Conservation (phyloP, 2,113 vertebrate species). For the Hipposideros armiger region DNA sequence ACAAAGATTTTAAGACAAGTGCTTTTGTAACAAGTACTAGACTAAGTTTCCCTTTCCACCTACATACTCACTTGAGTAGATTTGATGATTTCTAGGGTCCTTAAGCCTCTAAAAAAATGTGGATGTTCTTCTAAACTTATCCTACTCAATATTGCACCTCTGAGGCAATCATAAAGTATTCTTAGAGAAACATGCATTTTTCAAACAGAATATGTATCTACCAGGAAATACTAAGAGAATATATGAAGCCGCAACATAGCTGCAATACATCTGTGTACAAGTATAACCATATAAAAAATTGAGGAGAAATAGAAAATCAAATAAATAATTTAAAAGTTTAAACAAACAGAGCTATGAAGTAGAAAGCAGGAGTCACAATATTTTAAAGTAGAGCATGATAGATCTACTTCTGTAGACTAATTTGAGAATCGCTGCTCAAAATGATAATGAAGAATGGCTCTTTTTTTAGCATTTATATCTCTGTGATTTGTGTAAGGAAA, state of each 20-base stretch:
- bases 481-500: constrained; percentile 33
- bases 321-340: not conserved
- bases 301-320: not conserved
- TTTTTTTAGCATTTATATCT: not conserved
- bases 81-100: not conserved
- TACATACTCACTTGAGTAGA: not conserved
- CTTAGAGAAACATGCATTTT: not conserved
- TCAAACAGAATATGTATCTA: not conserved
- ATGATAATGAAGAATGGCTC: not conserved
- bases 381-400: not conserved
- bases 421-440: not conserved
- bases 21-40: not conserved
- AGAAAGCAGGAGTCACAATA: not conserved
- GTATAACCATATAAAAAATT: not conserved
- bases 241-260: not conserved
- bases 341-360: not conserved
- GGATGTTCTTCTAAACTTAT: not conserved
- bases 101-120: constrained; percentile 14
- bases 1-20: constrained; percentile 15
- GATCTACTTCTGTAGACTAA: not conserved
- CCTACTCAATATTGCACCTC: not conserved
- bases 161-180: not conserved
- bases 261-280: not conserved
- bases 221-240: not conserved
- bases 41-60: not conserved